phyloP scores from a whole-genome alignment of 2,113 vertebrate species.

The Syngnathus scovelli region DNA sequence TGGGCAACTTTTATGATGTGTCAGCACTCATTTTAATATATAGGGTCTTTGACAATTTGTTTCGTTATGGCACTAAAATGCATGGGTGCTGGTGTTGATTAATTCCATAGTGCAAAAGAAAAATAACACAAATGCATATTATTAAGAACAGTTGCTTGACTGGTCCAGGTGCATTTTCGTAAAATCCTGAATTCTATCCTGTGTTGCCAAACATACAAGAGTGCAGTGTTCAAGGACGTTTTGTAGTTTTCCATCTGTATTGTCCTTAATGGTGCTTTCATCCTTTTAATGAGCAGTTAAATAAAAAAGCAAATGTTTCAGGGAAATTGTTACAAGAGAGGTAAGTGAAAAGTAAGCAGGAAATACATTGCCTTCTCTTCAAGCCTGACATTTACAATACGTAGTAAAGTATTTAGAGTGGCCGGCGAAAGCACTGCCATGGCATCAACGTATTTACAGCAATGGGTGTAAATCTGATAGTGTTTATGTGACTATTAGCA shows the following conservation, averaged over 20 bases:
- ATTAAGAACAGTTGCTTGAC: not conserved
- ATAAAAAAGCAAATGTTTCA: not conserved
- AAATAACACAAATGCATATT: not conserved
- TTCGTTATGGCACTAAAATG: not conserved
- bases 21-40: too few species aligned
- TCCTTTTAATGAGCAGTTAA: not conserved
- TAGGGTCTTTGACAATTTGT: not conserved
- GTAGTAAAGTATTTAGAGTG: slow-evolving; percentile 4
- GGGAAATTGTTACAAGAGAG: slow-evolving; percentile 1
- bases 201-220: not conserved
- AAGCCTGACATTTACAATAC: slow-evolving; percentile 8
- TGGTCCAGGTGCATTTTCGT: too few species aligned
- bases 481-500: slow-evolving; percentile 39
- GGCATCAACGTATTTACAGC: slow-evolving; percentile 20
- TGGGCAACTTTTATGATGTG: too few species aligned
- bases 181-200: not conserved
- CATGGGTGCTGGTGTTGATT: not conserved
- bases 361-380: slow-evolving; percentile 8
- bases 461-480: slow-evolving; percentile 39
- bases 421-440: slow-evolving; percentile 17
- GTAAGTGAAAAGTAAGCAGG: slow-evolving; percentile 8
- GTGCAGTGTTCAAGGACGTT: not conserved
- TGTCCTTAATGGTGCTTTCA: not conserved
- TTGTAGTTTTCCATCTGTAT: not conserved
- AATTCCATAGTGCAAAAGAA: not conserved